Percentiles rank a stretch among this genome's conserved stretches.
Evolutionary conservation across 2,797 vertebrate species (phyloP).

Genomic region (Aeoliscus strigatus): DNA sequence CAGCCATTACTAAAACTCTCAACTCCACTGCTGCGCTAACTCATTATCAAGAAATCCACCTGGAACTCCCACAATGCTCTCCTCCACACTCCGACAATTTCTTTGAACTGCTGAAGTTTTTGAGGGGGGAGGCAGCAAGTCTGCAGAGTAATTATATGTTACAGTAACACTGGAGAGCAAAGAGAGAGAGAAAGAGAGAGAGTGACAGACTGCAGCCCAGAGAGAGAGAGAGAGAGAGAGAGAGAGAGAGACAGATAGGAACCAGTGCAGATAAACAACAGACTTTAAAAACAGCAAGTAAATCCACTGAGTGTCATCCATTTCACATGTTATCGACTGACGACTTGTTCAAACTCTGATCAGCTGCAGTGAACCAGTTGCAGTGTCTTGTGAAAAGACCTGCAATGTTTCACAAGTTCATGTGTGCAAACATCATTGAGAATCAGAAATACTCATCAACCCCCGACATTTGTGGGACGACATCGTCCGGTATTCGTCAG

Average conservation of each 20-base stretch:
- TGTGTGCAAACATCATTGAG: too few relatives aligned
- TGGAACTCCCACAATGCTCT: slow-evolving; percentile 79
- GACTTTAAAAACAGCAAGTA: too few relatives aligned
- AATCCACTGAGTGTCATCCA: too few relatives aligned
- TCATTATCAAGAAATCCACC: slow-evolving; percentile 82
- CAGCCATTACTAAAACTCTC: slow-evolving; percentile 79
- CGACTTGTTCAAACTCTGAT: too few relatives aligned
- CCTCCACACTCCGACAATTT: slow-evolving; percentile 74
- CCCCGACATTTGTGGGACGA: too few relatives aligned
- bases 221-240: slow-evolving; percentile 36
- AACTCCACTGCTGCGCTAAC: slow-evolving; percentile 65
- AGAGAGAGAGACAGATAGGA: slow-evolving; percentile 15
- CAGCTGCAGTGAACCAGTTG: too few relatives aligned
- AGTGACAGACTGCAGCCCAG: slow-evolving; percentile 18
- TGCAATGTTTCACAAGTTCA: too few relatives aligned
- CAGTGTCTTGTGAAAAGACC: too few relatives aligned
- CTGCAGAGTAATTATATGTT: slow-evolving; percentile 76
- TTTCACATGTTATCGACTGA: too few relatives aligned
- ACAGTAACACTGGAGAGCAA: slow-evolving; percentile 60
- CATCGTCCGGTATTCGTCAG: too few relatives aligned
- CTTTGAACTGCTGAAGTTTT: slow-evolving; percentile 73
- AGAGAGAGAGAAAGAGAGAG: slow-evolving; percentile 18
- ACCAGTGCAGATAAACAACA: slow-evolving; percentile 4
- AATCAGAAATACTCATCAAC: too few relatives aligned
- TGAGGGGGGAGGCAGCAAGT: slow-evolving; percentile 69